Evolutionary conservation across 2,113 vertebrate species (phyloP).

Genomic region (Neomonachus schauinslandi): DNA sequence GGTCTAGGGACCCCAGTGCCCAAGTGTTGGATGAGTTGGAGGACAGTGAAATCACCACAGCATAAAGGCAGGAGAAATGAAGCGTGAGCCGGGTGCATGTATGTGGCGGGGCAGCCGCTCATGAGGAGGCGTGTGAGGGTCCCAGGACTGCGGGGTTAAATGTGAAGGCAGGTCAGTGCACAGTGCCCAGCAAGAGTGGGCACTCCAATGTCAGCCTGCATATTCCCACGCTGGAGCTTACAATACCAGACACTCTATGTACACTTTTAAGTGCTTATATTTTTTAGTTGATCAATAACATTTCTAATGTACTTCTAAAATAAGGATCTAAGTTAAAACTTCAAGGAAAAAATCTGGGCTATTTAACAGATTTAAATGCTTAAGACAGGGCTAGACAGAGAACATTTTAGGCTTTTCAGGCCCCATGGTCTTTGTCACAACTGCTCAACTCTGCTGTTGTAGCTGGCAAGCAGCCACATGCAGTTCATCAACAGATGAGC

Average conservation of each 20-base stretch:
- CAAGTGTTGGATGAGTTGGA: neutral
- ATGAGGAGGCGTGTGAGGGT: neutral
- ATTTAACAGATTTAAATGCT: neutral
- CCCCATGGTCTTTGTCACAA: neutral
- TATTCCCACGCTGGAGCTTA: neutral
- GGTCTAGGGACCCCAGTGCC: neutral
- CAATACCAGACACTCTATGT: neutral
- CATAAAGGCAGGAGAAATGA: neutral
- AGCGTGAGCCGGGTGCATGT: neutral
- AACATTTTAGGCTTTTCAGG: neutral
- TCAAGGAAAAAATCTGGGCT: neutral
- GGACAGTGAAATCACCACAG: neutral
- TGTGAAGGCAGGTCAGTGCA: neutral
- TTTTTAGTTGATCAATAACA: neutral
- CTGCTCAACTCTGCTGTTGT: neutral
- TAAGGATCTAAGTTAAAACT: neutral
- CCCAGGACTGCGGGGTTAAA: fast-evolving
- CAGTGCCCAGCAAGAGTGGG: neutral
- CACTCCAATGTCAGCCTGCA: neutral
- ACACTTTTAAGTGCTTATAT: neutral
- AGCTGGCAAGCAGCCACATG: neutral
- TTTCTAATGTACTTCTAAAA: neutral
- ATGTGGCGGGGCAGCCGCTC: neutral
- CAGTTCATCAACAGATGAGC: neutral
- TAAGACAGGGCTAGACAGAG: neutral